Evolutionary conservation across 1,140 invertebrate species (phyloP), one percentile per base, ranked within the genome.

Genomic region (Ostrea edulis): DNA sequence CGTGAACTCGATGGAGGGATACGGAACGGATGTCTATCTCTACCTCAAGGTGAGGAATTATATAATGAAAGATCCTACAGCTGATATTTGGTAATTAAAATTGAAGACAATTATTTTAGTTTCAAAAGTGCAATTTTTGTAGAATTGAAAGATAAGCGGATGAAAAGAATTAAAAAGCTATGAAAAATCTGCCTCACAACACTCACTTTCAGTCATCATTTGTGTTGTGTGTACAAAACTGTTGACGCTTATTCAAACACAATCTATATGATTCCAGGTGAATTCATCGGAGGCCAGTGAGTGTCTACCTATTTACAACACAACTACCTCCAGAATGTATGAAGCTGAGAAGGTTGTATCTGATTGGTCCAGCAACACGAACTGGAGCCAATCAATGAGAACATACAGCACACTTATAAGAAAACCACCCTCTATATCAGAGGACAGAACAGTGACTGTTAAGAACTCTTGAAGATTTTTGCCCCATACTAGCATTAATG

Each of bases 281-380:
- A 95, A 99, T 85, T 97, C 97, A 2, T 97, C 98, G 95, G 98
- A 99, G 95, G 98, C 98, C 0, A 99, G 98, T 95, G 98, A 99
- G 94, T 95, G 99, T 84, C 95, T 99, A 85, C 98, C 98, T 0
- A 97, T 99, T 82, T 99, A 99, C 96, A 99, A 99, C 95, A 98
- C 98, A 93, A 98, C 98, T 14, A 98, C 98, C 51, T 97, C 97
- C 17, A 97, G 97, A 93, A 98, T 98, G 94, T 99, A 99, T 95
- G 96, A 96, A 9, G 86, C 92, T 54, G 96, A 97, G 8, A 96
- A 97, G 54, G 97, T 97, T 65, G 97, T 97, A 0, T 97, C 97
- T 77, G 98, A 99, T 94, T 99, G 98, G 98, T 94, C 93, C 14
- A 94, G 93, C 54, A 92, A 92, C 53, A 62, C 86, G 25, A 87